Conservation (phyloP, 2,113 vertebrate species). For the Perca fluviatilis region DNA sequence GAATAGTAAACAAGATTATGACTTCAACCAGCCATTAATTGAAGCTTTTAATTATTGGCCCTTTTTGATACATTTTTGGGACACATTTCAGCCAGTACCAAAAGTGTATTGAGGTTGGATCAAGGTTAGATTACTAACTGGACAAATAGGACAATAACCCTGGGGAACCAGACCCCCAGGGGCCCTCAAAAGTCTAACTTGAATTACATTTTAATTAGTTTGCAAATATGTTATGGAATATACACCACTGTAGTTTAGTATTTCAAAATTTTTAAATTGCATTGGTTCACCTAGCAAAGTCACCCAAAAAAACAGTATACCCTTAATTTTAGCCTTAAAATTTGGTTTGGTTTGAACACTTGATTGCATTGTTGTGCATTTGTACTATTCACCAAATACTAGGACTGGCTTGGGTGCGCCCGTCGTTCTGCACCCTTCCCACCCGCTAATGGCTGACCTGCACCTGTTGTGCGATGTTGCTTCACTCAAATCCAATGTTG, state of each 20-base stretch:
- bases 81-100: background rate
- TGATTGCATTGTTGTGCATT: too few species aligned
- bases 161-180: background rate
- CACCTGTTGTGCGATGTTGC: too few species aligned
- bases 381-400: too few species aligned
- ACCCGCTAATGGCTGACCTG: too few species aligned
- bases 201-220: background rate
- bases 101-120: background rate
- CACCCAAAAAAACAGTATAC: too few species aligned
- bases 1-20: background rate
- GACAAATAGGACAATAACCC: background rate
- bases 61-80: background rate
- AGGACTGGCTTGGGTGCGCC: too few species aligned
- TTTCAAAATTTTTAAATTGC: background rate
- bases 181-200: background rate
- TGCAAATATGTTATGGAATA: background rate
- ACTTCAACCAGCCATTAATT: too few species aligned
- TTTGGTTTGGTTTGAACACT: too few species aligned
- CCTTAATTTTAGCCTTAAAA: too few species aligned
- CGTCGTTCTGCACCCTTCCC: too few species aligned
- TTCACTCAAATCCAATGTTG: too few species aligned
- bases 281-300: too few species aligned
- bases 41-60: background rate
- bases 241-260: background rate
- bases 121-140: background rate